Conservation (phyloP, 2,797 vertebrate genomes). For the Delichon dasypus region DNA sequence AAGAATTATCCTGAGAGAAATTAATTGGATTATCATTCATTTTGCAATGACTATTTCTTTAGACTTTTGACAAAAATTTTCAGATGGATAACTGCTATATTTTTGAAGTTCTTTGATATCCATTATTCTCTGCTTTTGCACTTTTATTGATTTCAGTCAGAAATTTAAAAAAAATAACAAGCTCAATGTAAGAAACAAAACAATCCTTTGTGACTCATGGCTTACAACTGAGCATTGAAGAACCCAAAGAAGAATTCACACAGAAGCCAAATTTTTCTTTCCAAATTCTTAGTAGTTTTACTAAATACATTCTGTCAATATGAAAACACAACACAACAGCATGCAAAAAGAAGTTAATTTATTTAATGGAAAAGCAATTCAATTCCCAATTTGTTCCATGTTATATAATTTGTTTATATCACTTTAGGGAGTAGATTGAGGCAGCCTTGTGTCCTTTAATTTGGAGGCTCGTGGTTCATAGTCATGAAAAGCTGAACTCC, state of each 20-base stretch:
- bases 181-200: accelerated
- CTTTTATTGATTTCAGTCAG: background rate
- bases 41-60: background rate
- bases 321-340: accelerated
- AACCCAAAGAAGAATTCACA: background rate
- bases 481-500: background rate
- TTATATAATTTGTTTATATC: background rate
- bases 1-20: background rate
- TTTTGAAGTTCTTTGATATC: background rate
- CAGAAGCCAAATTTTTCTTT: background rate
- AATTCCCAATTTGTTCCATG: background rate
- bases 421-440: background rate
- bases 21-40: background rate
- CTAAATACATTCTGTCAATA: background rate
- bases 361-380: background rate
- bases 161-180: background rate
- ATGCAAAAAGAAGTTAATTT: background rate
- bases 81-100: background rate
- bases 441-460: background rate
- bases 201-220: background rate
- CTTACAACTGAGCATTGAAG: background rate
- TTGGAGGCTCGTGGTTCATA: background rate
- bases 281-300: background rate
- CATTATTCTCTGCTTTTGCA: background rate
- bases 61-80: background rate